Evolutionary conservation across 1,140 invertebrate species (phyloP), one percentile per base, ranked within the genome.

Genomic region (Phocides pigmalion): DNA sequence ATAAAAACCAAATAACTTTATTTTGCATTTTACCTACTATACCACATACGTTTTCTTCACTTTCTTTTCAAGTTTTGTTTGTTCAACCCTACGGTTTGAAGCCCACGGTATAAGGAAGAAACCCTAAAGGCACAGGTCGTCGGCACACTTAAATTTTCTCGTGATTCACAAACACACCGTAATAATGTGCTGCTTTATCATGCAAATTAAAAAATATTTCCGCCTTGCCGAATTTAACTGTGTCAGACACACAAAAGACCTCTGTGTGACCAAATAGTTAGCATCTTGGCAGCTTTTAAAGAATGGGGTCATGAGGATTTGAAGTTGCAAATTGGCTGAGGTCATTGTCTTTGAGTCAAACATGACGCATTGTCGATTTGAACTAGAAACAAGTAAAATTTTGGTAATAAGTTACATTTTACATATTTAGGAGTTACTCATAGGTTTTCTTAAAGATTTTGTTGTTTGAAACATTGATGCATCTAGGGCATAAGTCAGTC

Each of bases 181-280:
- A 67, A 62, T 80, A 74, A 78, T 70, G 61, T 35, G 16, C 66
- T 64, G 76, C 64, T 69, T 82, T 82, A 74, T 82, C 46, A 84
- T 84, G 76, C 72, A 81, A 82, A 84, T 76, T 71, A 68, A 54
- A 62, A 65, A 67, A 67, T 56, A 73, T 76, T 78, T 78, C 74
- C 70, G 62, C 54, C 25, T 67, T 39, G 56, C 41, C 37, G 53
- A 44, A 62, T 68, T 66, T 62, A 72, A 72, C 51, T 79, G 68
- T 83, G 79, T 81, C 76, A 83, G 72, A 70, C 62, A 66, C 58
- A 78, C 72, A 81, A 81, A 72, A 66, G 67, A 63, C 63, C 32
- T 67, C 58, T 77, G 61, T 72, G 62, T 72, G 63, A 8, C 42
- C 44, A 62, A n/a, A 64, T 15, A 63, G 51, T 64, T 66, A 67